phyloP scores from a whole-genome alignment of 1,140 invertebrate genomes.

The Hydropsyche tenuis region DNA sequence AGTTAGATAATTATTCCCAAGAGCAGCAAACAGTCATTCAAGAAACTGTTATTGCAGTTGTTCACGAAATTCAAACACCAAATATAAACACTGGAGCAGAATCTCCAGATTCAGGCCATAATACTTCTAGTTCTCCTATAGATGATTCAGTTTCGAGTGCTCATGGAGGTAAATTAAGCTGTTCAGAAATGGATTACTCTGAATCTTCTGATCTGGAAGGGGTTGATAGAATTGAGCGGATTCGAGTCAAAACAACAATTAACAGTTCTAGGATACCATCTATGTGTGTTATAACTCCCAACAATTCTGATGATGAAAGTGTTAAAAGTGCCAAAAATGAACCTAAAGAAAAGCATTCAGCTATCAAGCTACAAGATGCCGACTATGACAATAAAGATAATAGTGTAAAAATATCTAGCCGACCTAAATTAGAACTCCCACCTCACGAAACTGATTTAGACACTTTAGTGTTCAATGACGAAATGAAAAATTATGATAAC shows the following conservation, averaged over 20 bases:
- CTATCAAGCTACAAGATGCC: neutral
- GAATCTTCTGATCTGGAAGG: conserved; percentile 86
- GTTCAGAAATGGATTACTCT: conserved; percentile 76
- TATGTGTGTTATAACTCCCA: conserved; percentile 90
- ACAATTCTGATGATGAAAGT: conserved; percentile 85
- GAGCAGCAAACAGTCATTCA: neutral
- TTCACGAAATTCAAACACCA: conserved; percentile 38
- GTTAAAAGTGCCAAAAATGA: conserved; percentile 53
- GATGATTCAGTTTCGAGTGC: conserved; percentile 74
- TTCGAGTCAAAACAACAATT: conserved; percentile 84
- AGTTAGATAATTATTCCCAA: neutral
- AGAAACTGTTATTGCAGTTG: conserved; percentile 45
- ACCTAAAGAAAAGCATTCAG: neutral
- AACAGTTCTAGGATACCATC: conserved; percentile 87
- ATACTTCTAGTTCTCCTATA: conserved; percentile 80
- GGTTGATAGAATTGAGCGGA: conserved; percentile 82
- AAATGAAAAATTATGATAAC: conserved; percentile 35
- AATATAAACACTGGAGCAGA: conserved; percentile 62
- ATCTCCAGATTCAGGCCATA: conserved; percentile 80
- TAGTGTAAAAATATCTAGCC: conserved; percentile 48
- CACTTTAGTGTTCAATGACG: conserved; percentile 48
- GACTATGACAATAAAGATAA: conserved; percentile 9
- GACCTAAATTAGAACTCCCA: conserved; percentile 62
- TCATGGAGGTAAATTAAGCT: conserved; percentile 69
- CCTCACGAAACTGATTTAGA: conserved; percentile 52